Evolutionary conservation across 2,113 vertebrate species (phyloP), one percentile per base, ranked within the genome.

Genomic region (Chaenogobius annularis): DNA sequence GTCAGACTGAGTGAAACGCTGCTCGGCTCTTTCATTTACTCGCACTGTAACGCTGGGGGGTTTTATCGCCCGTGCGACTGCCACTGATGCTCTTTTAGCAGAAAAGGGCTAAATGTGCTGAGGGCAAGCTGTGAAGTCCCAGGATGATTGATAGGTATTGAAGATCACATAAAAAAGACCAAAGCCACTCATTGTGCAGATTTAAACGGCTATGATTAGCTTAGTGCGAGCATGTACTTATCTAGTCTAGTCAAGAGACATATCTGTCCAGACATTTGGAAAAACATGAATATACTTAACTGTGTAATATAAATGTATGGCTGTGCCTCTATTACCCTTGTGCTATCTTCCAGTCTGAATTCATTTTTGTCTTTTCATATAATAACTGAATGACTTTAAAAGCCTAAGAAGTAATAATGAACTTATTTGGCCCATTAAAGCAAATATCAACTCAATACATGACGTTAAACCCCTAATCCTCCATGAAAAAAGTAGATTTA

Each of bases 1-100:
- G 86, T 90, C 67, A 82, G 72, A 67, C 80, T 83, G 79, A 72
- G 84, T 76, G 83, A 7, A 82, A 79, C 69, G 69, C 67, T 69
- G 69, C 73, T 78, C 55, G 69, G 66, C 55, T 63, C 66, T 76
- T 50, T 82, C 69, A 81, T 85, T 80, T 76, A 81, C 69, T 77
- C 46, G 72, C 63, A 46, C 8, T 26, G 15, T 61, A 46, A 73
- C 12, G 54, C 63, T 43, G 59, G n/a, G 73, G 48, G 84, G 62
- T 74, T 26, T 58, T 73, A 35, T 73, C 69, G 73, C 77, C 31
- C 22, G 68, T 31, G 31, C 43, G 71, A 68, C 52, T 40, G 62
- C 22, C 73, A 4, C 68, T 66, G 64, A 75, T 68, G 11, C 67
- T 54, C 40, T 19, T 9, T 44, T 70, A 64, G 72, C 68, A 69